These are phyloP conservation scores for Pachycephus smyrnensis DNA, from an alignment of 2,888 invertebrate genomes.

Conservation along the genomic window DNA sequence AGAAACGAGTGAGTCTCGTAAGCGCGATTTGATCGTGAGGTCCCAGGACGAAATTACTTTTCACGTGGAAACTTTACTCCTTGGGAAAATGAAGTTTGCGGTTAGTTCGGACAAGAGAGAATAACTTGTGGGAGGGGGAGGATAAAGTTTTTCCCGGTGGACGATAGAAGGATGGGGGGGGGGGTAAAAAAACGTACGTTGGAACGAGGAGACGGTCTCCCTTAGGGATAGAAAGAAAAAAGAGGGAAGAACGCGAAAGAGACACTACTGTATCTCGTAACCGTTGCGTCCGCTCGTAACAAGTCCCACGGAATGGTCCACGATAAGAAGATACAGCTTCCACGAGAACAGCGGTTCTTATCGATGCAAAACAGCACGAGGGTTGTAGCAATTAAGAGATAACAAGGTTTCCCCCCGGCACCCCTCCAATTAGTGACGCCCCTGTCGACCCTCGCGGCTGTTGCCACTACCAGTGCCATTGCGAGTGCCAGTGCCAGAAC, in stretches of 20 bases:
- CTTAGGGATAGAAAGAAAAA: constrained; percentile 29
- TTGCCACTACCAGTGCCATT: constrained; percentile 19
- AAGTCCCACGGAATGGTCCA: too few relatives aligned
- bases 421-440: constrained; percentile 67
- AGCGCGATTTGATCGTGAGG: too few relatives aligned
- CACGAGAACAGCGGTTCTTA: constrained; percentile 45
- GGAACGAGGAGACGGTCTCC: too few relatives aligned
- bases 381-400: constrained; percentile 67
- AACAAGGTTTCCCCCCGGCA: constrained; percentile 64
- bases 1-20: too few relatives aligned
- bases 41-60: too few relatives aligned
- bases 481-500: constrained; percentile 45
- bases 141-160: constrained; percentile 5
- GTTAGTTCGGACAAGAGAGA: too few relatives aligned
- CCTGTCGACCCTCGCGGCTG: constrained; percentile 35
- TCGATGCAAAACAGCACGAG: constrained; percentile 65
- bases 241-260: constrained; percentile 29
- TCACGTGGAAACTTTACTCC: too few relatives aligned
- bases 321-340: constrained; percentile 12
- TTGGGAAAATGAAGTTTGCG: too few relatives aligned
- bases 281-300: too few relatives aligned
- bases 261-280: background rate
- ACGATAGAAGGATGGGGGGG: constrained; percentile 9
- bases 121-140: too few relatives aligned
- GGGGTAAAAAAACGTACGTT: too few relatives aligned